A percentile compares a stretch with the other conserved stretches of the same genome.
phyloP scores from a whole-genome alignment of 2,888 invertebrate genomes.

The Tridacna crocea region DNA sequence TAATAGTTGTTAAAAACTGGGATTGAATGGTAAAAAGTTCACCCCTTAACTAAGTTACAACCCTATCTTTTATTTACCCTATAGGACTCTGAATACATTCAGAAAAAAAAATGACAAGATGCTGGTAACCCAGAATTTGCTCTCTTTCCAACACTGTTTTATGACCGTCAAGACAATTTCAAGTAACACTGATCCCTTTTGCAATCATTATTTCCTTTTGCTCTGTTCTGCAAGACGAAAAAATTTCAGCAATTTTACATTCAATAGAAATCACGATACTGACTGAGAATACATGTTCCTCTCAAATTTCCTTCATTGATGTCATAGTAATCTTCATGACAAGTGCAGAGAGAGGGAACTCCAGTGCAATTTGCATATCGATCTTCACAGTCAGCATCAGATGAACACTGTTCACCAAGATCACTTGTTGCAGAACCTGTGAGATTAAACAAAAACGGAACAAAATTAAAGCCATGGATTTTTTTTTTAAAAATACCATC shows the following conservation, averaged over 20 bases:
- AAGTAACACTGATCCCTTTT: no score
- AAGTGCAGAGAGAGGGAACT: slow-evolving; percentile 12
- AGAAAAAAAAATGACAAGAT: no score
- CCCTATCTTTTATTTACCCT: no score
- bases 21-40: background rate
- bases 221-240: no score
- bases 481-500: no score
- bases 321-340: slow-evolving; percentile 30
- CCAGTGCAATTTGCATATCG: slow-evolving; percentile 18
- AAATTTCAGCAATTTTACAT: no score
- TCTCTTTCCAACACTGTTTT: no score
- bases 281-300: slow-evolving; percentile 38
- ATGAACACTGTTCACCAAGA: slow-evolving; percentile 30
- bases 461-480: background rate
- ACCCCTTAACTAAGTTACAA: no score
- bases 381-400: slow-evolving; percentile 19
- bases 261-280: background rate
- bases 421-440: slow-evolving; percentile 18
- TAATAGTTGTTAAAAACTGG: background rate
- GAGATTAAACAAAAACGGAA: background rate
- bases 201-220: no score
- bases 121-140: no score
- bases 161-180: no score
- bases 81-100: no score
- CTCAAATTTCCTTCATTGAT: slow-evolving; percentile 12